Evolutionary conservation across 1,140 invertebrate genomes (phyloP).

Genomic region (Polyergus mexicanus): DNA sequence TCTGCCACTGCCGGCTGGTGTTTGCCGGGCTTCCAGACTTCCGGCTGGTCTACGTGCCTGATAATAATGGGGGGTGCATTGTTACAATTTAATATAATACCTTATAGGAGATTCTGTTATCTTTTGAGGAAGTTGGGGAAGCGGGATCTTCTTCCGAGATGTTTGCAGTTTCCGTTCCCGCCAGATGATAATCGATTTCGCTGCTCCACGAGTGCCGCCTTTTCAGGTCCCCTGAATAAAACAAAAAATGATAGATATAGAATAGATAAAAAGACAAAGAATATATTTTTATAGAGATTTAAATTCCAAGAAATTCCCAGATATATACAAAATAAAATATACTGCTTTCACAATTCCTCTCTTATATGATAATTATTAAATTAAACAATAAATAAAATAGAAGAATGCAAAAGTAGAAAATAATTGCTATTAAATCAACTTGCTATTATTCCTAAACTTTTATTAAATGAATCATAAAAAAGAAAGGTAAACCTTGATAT

Average conservation of each 20-base stretch:
- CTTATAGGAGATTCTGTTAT: slow-evolving; percentile 76
- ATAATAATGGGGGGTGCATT: no score
- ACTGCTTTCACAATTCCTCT: neutral
- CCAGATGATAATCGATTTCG: slow-evolving; percentile 67
- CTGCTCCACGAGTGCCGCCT: slow-evolving; percentile 77
- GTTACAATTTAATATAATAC: slow-evolving; percentile 67
- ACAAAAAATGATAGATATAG: slow-evolving; percentile 38
- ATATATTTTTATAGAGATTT: neutral
- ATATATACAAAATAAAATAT: neutral
- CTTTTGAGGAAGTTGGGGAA: slow-evolving; percentile 53
- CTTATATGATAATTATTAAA: slow-evolving; percentile 20
- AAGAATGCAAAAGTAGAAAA: neutral
- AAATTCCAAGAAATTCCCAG: neutral
- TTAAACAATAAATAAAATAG: neutral
- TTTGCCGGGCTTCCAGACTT: no score
- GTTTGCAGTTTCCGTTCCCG: slow-evolving; percentile 72
- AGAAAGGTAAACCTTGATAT: no score
- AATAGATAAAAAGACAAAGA: neutral
- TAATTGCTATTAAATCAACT: neutral
- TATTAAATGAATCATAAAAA: no score
- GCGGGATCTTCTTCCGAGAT: slow-evolving; percentile 59
- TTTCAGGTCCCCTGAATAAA: slow-evolving; percentile 78
- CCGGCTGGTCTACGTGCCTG: no score
- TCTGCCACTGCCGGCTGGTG: no score
- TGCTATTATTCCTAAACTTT: neutral